Evolutionary conservation across 2,113 vertebrate species (phyloP).

Genomic region (Phainopepla nitens): DNA sequence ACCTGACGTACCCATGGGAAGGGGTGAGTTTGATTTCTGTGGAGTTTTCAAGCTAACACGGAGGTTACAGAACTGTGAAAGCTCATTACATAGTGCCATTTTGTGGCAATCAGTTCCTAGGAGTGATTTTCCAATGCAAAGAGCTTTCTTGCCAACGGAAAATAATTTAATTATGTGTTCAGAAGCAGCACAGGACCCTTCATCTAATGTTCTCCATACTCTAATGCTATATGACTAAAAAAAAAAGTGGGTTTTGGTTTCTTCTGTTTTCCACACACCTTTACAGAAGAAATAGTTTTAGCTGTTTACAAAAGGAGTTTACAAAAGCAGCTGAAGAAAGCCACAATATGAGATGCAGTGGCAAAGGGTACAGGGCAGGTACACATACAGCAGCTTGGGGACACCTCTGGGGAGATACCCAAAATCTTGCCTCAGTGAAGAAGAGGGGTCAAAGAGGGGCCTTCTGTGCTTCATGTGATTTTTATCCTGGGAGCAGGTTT

Average conservation of each 20-base stretch:
- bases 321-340: background rate
- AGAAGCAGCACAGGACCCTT: background rate
- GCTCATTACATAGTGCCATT: background rate
- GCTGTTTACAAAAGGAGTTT: background rate
- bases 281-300: background rate
- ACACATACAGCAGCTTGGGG: background rate
- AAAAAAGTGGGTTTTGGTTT: background rate
- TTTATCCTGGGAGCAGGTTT: background rate
- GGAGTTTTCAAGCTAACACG: background rate
- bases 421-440: background rate
- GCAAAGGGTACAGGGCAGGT: background rate
- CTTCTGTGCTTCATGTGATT: background rate
- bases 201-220: background rate
- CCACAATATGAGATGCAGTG: rapidly evolving
- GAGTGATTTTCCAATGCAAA: background rate
- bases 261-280: background rate
- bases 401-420: background rate
- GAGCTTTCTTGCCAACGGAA: background rate
- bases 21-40: background rate
- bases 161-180: background rate
- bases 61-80: background rate
- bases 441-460: background rate
- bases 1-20: rapidly evolving
- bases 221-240: background rate
- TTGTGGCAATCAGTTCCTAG: background rate